Conservation (phyloP, 1,140 invertebrate genomes). For the Drosophila kanapiae region DNA sequence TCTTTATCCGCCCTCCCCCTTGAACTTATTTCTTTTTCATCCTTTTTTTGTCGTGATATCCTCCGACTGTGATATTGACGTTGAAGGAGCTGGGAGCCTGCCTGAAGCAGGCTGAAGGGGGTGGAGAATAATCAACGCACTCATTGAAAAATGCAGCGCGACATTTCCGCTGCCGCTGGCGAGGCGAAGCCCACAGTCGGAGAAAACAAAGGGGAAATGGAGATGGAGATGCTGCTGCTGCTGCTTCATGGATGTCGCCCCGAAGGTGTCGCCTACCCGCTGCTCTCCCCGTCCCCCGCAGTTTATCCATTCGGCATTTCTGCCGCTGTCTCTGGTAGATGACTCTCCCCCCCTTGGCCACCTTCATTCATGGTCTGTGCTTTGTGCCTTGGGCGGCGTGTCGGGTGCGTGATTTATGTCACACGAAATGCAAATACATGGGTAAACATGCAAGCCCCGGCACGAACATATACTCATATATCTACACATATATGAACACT, state of each 20-base stretch:
- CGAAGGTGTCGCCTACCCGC: conserved; percentile 31
- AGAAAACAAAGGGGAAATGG: conserved; percentile 5
- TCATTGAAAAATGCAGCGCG: conserved; percentile 78
- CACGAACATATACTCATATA: conserved; percentile 44
- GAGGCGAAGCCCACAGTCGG: conserved; percentile 17
- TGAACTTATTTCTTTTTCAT: conserved; percentile 8
- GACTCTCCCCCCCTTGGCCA: neutral
- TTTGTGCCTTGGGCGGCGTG: conserved; percentile 75
- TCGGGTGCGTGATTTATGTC: conserved; percentile 78
- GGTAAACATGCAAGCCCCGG: conserved; percentile 76
- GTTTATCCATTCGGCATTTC: conserved; percentile 12
- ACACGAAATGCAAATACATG: conserved; percentile 81
- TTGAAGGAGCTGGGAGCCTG: conserved; percentile 18
- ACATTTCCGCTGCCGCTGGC: conserved; percentile 68
- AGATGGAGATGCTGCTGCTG: conserved; percentile 4
- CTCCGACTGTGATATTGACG: conserved; percentile 31
- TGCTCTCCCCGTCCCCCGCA: conserved; percentile 1
- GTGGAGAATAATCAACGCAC: conserved; percentile 69
- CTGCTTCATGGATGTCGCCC: conserved; percentile 37
- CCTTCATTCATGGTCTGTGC: conserved; percentile 30
- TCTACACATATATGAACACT: conserved; percentile 8
- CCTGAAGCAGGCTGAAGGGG: neutral
- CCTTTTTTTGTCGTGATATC: neutral
- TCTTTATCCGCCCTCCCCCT: neutral
- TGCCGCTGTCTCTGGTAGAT: neutral